Evolutionary conservation across 2,797 vertebrate species (phyloP).

Genomic region (Sparus aurata): DNA sequence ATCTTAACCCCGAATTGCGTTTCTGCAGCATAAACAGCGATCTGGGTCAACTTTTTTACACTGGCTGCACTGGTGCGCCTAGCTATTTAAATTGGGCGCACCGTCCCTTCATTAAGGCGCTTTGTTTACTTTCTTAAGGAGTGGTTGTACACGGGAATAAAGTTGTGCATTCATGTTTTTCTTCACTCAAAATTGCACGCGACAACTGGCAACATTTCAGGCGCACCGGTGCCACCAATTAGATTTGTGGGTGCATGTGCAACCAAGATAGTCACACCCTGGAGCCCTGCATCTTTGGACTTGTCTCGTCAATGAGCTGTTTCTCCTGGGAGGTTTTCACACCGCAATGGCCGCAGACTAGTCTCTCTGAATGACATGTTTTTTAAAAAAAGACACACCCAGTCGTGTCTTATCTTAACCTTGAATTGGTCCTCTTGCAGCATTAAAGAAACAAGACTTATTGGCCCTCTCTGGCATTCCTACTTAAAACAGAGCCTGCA

Average conservation of each 20-base stretch:
- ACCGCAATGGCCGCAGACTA: conserved; percentile 12
- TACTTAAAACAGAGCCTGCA: conserved; percentile 38
- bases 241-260: too few relatives aligned
- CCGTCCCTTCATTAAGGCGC: background rate
- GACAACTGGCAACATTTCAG: too few relatives aligned
- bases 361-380: conserved; percentile 13
- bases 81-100: background rate
- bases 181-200: too few relatives aligned
- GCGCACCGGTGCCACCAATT: too few relatives aligned
- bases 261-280: too few relatives aligned
- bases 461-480: conserved; percentile 11
- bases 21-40: too few relatives aligned
- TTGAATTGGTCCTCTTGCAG: conserved; percentile 34
- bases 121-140: background rate
- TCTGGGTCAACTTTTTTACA: too few relatives aligned
- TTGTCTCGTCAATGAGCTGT: conserved; percentile 19
- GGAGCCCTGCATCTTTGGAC: conserved; percentile 3
- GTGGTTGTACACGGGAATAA: too few relatives aligned
- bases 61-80: too few relatives aligned
- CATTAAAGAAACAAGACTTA: conserved; percentile 25
- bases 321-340: conserved; percentile 6
- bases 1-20: too few relatives aligned
- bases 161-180: too few relatives aligned
- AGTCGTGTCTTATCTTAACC: conserved; percentile 38
- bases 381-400: background rate